phyloP scores from a whole-genome alignment of 2,113 vertebrate genomes.

The Planiliza haematocheilus region DNA sequence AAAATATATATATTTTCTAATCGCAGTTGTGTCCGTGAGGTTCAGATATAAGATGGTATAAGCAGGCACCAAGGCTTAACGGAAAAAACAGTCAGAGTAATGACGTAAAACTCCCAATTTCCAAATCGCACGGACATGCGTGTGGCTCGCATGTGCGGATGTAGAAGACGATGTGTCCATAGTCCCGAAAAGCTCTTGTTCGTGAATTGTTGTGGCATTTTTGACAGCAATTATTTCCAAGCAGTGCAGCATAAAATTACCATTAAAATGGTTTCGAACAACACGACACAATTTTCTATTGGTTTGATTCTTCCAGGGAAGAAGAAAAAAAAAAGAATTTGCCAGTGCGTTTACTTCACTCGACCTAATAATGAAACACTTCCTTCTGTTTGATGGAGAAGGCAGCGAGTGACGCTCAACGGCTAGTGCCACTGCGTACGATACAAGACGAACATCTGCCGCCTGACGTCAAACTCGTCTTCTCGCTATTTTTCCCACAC shows the following conservation, averaged over 20 bases:
- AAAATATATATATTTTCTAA: no score
- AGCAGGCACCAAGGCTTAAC: no score
- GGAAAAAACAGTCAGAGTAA: no score
- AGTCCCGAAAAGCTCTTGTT: conserved; percentile 26
- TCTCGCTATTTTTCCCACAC: not conserved
- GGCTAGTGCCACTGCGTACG: conserved; percentile 34
- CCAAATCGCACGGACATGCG: no score
- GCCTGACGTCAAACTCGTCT: conserved; percentile 22
- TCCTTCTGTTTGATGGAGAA: conserved; percentile 47
- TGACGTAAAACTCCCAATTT: no score
- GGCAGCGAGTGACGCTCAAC: conserved; percentile 48
- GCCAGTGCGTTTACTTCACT: conserved; percentile 28
- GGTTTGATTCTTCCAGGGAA: conserved; percentile 29
- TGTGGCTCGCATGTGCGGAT: not conserved
- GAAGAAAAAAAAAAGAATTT: conserved; percentile 21
- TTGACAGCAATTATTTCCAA: conserved; percentile 76
- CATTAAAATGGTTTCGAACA: conserved; percentile 64
- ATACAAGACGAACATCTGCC: conserved; percentile 52
- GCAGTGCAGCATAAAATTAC: conserved; percentile 71
- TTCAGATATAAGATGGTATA: no score
- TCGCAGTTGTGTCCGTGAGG: no score
- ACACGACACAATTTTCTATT: conserved; percentile 48
- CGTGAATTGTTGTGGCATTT: conserved; percentile 67
- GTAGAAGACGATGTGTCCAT: conserved; percentile 27
- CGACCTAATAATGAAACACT: conserved; percentile 59